phyloP scores from a whole-genome alignment of 1,140 invertebrate species.

The Drosophila orosa region DNA sequence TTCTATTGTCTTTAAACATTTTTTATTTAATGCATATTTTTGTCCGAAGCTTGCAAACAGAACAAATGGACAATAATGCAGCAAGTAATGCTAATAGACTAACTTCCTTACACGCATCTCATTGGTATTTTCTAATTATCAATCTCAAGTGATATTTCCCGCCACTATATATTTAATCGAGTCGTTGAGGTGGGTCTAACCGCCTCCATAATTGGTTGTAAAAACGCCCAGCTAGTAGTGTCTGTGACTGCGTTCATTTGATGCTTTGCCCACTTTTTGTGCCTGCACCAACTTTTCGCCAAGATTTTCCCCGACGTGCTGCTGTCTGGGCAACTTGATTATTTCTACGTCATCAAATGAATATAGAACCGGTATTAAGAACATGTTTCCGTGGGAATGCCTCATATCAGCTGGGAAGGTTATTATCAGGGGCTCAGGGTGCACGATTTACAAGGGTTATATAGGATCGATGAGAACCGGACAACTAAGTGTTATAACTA shows the following conservation, averaged over 20 bases:
- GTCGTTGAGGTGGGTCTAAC: constrained; percentile 5
- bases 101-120: neutral
- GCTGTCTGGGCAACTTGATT: constrained; percentile 5
- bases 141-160: constrained; percentile 34
- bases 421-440: constrained; percentile 14
- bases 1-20: neutral
- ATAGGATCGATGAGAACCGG: neutral
- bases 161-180: constrained; percentile 3
- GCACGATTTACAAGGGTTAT: neutral
- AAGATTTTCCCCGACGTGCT: constrained; percentile 45
- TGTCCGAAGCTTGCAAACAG: too few relatives aligned
- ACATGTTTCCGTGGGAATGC: constrained; percentile 35
- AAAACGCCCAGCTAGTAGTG: constrained; percentile 30
- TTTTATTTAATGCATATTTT: too few relatives aligned
- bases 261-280: constrained; percentile 36
- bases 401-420: constrained; percentile 23
- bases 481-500: neutral
- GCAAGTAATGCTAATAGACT: too few relatives aligned
- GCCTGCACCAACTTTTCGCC: neutral
- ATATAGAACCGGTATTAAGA: constrained; percentile 42
- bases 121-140: constrained; percentile 22
- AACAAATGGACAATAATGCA: too few relatives aligned
- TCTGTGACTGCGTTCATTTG: constrained; percentile 5
- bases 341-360: constrained; percentile 35
- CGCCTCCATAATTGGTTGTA: constrained; percentile 25